These are phyloP conservation scores for Drosophila paranaensis DNA, from an alignment of 2,888 invertebrate genomes.

Conservation along the genomic window DNA sequence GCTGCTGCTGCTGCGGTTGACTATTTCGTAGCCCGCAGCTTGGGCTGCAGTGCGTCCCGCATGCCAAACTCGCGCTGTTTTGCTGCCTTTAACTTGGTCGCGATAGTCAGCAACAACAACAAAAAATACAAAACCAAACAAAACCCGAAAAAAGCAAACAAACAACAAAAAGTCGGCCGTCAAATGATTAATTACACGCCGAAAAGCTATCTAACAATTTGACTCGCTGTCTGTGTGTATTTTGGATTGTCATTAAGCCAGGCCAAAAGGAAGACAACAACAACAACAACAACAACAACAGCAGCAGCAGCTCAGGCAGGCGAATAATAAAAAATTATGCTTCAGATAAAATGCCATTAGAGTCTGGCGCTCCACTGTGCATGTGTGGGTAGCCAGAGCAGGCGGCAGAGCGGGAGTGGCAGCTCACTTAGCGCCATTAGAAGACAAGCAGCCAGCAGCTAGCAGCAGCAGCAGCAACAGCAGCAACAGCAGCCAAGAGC, in stretches of 20 bases:
- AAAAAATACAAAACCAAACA: slow-evolving; percentile 9
- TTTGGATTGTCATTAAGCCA: slow-evolving; percentile 77
- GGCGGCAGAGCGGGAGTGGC: slow-evolving; percentile 1
- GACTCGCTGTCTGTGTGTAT: slow-evolving; percentile 69
- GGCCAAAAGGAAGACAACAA: slow-evolving; percentile 42
- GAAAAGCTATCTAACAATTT: slow-evolving; percentile 81
- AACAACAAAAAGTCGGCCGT: slow-evolving; percentile 49
- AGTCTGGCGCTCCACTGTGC: slow-evolving; percentile 57
- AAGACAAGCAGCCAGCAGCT: slow-evolving; percentile 60
- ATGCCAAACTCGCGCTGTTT: slow-evolving; percentile 40
- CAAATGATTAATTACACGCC: slow-evolving; percentile 79
- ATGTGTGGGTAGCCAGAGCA: slow-evolving; percentile 29
- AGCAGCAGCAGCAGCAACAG: slow-evolving; percentile 22
- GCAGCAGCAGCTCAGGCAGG: slow-evolving; percentile 21
- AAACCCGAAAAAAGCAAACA: slow-evolving; percentile 10
- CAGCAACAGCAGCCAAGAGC: slow-evolving; percentile 31
- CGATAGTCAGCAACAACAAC: slow-evolving; percentile 26
- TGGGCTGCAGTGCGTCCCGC: slow-evolving; percentile 63
- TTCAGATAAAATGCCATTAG: slow-evolving; percentile 81
- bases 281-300: slow-evolving; percentile 26
- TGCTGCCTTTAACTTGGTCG: slow-evolving; percentile 38
- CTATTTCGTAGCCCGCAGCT: slow-evolving; percentile 65
- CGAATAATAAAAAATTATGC: slow-evolving; percentile 81
- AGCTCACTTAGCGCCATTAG: slow-evolving; percentile 77
- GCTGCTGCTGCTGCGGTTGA: slow-evolving; percentile 26